Percentiles rank a stretch among this genome's conserved stretches.
phyloP scores from a whole-genome alignment of 2,888 invertebrate species.

The Hirtodrosophila histrioides region DNA sequence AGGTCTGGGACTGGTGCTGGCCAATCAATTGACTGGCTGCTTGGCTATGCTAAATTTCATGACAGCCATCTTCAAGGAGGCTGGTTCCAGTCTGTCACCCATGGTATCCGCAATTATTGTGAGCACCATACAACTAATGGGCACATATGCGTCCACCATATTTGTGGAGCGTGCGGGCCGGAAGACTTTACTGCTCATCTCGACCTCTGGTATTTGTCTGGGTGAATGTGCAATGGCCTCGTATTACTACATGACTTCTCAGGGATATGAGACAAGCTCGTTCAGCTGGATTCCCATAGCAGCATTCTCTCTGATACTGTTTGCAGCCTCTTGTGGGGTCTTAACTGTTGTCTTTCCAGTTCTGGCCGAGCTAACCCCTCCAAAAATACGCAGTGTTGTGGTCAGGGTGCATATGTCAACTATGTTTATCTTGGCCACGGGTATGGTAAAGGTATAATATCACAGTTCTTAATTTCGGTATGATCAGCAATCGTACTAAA shows the following conservation, averaged over 20 bases:
- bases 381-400: constrained; percentile 65
- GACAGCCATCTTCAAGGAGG: constrained; percentile 75
- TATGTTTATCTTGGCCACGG: constrained; percentile 11
- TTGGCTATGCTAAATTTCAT: constrained; percentile 80
- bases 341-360: constrained; percentile 77
- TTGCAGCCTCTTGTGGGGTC: constrained; percentile 74
- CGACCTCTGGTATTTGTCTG: constrained; percentile 72
- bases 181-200: constrained; percentile 65
- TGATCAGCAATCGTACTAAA: too few species aligned
- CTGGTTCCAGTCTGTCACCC: constrained; percentile 77
- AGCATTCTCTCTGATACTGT: constrained; percentile 78
- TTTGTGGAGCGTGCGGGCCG: constrained; percentile 81
- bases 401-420: constrained; percentile 55
- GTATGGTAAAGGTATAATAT: constrained; percentile 42
- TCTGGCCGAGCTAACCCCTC: constrained; percentile 72
- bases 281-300: constrained; percentile 77
- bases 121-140: constrained; percentile 36
- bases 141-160: constrained; percentile 23
- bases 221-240: constrained; percentile 67
- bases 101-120: constrained; percentile 76
- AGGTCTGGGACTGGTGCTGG: constrained; percentile 69
- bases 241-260: constrained; percentile 46
- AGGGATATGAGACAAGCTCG: constrained; percentile 58
- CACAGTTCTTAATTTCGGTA: not conserved
- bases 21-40: constrained; percentile 79